Evolutionary conservation across 2,113 vertebrate genomes (phyloP), one percentile per base, ranked within the genome.

Genomic region (Micromys minutus): DNA sequence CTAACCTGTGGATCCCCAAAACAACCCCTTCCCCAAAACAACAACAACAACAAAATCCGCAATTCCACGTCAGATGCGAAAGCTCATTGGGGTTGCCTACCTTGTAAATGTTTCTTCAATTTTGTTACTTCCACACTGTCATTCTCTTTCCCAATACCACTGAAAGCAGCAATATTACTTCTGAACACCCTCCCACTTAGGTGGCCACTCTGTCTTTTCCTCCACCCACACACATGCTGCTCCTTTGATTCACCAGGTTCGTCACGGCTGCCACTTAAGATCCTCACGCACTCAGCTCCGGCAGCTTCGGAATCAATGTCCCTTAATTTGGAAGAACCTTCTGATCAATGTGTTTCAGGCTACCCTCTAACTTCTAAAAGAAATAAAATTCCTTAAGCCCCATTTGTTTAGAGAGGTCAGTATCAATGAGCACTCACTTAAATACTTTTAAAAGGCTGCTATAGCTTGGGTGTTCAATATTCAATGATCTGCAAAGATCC

Each of bases 301-400:
- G 89, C 63, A 92, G 45, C 63, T 90, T 95, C 74, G 89, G 36
- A 45, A 77, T 4, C 57, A 21, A 55, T 89, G 39, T 91, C 89
- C 94, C 91, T 96, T 26, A n/a, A 95, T 34, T 87, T 89, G 75
- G 67, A 95, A 93, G 17, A 76, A 50, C 1, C 87, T 75, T 95
- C 81, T 24, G 5, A 87, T 93, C 89, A 67, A 71, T 89, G 77
- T 74, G 84, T 79, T 97, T 86, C 67, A 42, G 96, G 52, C 74
- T 63, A 90, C 42, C 26, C 57, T 15, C 63, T 89, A 93, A 95
- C 89, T 87, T 96, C 89, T 81, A 17, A 93, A 91, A 87, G 61
- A 96, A 96, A 87, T 55, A 90, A 81, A 89, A 94, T 87, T 79
- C 47, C 55, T 74, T 52, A 39, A 93, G 80, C 50, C 80, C 87